These are phyloP conservation scores for Brachylomia viminalis DNA, from an alignment of 2,888 invertebrate genomes.

Conservation along the genomic window DNA sequence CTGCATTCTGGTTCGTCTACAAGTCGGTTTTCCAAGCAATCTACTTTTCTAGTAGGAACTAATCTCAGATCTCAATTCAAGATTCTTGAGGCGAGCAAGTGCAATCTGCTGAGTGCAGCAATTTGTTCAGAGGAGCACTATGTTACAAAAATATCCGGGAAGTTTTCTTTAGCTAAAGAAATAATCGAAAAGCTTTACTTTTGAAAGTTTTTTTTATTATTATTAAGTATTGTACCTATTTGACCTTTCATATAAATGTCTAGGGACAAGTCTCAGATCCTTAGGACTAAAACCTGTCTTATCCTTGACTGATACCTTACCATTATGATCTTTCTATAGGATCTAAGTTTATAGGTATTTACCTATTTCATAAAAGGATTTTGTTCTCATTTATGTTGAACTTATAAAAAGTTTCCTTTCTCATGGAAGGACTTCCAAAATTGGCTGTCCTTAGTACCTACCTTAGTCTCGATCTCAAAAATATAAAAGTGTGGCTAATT, in stretches of 20 bases:
- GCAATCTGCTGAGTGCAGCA: constrained; percentile 42
- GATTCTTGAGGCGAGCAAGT: constrained; percentile 35
- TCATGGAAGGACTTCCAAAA: neutral
- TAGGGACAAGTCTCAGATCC: neutral
- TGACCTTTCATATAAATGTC: neutral
- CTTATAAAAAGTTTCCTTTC: neutral
- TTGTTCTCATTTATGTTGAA: neutral
- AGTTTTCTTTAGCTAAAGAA: neutral
- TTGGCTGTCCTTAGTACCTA: neutral
- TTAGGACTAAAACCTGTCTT: neutral
- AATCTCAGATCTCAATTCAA: constrained; percentile 37
- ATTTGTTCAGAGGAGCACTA: constrained; percentile 35
- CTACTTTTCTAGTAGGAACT: constrained; percentile 32
- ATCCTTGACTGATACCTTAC: neutral
- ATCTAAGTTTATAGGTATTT: too few species aligned
- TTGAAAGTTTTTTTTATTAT: too few species aligned
- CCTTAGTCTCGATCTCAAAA: neutral
- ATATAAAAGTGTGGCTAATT: constrained; percentile 13
- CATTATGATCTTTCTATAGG: neutral
- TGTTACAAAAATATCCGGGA: neutral
- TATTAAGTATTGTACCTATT: too few species aligned
- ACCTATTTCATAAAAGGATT: neutral
- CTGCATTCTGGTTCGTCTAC: neutral
- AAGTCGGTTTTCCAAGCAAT: constrained; percentile 41
- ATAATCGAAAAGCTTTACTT: neutral